Conservation (phyloP, 2,888 invertebrate genomes). For the Lottia gigantea region DNA sequence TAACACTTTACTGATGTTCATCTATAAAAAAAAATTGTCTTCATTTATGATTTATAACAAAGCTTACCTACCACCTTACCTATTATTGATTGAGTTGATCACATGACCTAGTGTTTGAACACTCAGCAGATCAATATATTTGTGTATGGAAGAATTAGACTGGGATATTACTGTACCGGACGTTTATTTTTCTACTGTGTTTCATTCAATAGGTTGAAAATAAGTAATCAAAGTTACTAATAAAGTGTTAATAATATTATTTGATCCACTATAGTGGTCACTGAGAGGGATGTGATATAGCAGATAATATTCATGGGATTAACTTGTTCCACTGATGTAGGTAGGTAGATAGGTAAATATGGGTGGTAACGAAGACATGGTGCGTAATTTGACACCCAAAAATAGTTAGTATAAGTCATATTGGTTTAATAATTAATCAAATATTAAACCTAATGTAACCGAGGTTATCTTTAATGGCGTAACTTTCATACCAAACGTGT, state of each 20-base stretch:
- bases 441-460: too few species aligned
- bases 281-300: not conserved
- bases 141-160: conserved; percentile 1
- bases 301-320: conserved; percentile 24
- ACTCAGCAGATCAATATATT: conserved; percentile 3
- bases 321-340: conserved; percentile 25
- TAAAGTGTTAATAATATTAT: not conserved
- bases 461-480: too few species aligned
- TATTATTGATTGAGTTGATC: conserved; percentile 13
- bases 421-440: too few species aligned
- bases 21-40: too few species aligned
- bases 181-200: not conserved
- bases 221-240: too few species aligned
- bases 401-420: too few species aligned
- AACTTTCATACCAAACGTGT: too few species aligned
- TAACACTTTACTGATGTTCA: too few species aligned
- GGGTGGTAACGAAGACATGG: not conserved
- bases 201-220: not conserved
- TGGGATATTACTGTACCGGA: not conserved
- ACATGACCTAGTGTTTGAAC: conserved; percentile 18
- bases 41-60: too few species aligned
- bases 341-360: conserved; percentile 13
- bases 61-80: not conserved
- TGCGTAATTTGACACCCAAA: too few species aligned
- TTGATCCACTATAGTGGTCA: not conserved